Conservation (phyloP, 2,888 invertebrate genomes). For the Coecobrya sp. region DNA sequence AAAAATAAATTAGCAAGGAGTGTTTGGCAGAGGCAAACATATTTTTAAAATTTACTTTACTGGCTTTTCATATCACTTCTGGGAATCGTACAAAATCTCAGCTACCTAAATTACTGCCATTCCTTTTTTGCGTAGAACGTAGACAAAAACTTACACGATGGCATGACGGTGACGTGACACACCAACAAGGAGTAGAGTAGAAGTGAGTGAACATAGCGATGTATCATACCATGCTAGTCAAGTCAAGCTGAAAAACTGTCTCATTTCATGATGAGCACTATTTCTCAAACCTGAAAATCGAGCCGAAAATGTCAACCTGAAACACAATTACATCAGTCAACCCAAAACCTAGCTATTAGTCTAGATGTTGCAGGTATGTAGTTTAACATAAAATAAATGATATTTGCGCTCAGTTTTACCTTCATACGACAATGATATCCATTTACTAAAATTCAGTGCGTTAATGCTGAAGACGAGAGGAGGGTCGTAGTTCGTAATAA, state of each 20-base stretch:
- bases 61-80: too few relatives aligned
- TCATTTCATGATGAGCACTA: conserved; percentile 52
- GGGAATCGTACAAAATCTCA: too few relatives aligned
- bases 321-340: conserved; percentile 76
- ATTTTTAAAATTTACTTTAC: too few relatives aligned
- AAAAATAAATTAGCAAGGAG: too few relatives aligned
- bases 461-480: too few relatives aligned
- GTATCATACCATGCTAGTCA: too few relatives aligned
- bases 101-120: conserved; percentile 3
- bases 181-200: not conserved
- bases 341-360: conserved; percentile 38
- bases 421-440: not conserved
- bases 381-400: too few relatives aligned
- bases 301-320: conserved; percentile 69
- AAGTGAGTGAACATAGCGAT: too few relatives aligned
- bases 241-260: conserved; percentile 57
- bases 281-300: conserved; percentile 65
- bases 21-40: too few relatives aligned
- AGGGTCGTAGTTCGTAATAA: too few relatives aligned
- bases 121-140: not conserved
- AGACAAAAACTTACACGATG: not conserved
- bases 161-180: not conserved
- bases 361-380: not conserved
- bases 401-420: not conserved
- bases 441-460: not conserved